Base-by-base conservation (phyloP, 2,113 vertebrate genomes). In the Mus pahari region DNA sequence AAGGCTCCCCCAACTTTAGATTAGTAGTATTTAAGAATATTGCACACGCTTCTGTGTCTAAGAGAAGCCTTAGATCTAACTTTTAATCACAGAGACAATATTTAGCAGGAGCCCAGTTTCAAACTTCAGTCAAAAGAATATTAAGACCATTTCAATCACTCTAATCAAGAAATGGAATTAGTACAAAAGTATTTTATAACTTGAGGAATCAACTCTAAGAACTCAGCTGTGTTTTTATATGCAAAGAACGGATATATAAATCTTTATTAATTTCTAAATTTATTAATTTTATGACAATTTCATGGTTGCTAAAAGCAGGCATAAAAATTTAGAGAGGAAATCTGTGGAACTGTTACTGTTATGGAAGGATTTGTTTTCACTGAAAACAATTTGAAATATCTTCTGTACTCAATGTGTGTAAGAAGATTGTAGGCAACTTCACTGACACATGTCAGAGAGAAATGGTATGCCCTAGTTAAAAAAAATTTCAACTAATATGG, bases 141-240 rank as follows among this genome's bases (percentile, higher is more conserved):
- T 96, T 84, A 94, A 96, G 93, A 98, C 97, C 95, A 96, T 78
- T 97, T 98, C 97, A 96, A 94, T 96, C 86, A 91, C 82, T 96
- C 93, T 97, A 97, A 94, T 48, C 96, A 98, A 98, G 97, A 98
- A 98, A 98, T 86, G 97, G 98, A 97, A 96, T 93, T 98, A 97
- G 98, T 98, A 97, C 58, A 98, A 98, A 98, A 98, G 96, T 95
- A 97, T 98, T 92, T 98, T 82, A 36, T 98, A 98, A 98, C 98
- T 98, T 98, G 98, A 99, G 98, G 98, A 99, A 99, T 99, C 98
- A 99, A 99, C 98, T 99, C 98, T 99, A 98, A 98, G 98, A 98
- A 99, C 98, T 99, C 98, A 98, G 98, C 98, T 98, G 98, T 98
- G 97, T 97, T 97, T 96, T 86, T 97, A 97, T 71, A 96, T 96